phyloP scores from a whole-genome alignment of 2,797 vertebrate species.

The Neostethus bicornis region DNA sequence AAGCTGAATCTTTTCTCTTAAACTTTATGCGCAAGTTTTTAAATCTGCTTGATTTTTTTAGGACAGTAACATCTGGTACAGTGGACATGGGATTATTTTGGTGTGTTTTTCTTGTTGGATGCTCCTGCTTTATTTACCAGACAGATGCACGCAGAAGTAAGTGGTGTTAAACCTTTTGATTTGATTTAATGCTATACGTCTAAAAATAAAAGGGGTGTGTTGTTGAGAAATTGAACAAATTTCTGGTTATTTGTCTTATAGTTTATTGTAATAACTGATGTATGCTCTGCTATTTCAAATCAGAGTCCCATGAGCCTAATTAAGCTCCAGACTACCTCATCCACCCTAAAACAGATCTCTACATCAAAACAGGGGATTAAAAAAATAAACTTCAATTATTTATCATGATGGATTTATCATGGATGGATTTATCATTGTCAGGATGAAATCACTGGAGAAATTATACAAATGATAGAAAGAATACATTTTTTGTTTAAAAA shows the following conservation, averaged over 20 bases:
- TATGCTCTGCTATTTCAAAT: constrained; percentile 15
- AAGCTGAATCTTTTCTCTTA: background rate
- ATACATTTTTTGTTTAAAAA: no score
- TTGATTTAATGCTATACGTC: background rate
- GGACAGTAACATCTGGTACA: background rate
- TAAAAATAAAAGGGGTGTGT: background rate
- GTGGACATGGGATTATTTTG: constrained; percentile 69
- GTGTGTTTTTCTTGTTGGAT: constrained; percentile 50
- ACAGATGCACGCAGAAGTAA: constrained; percentile 83
- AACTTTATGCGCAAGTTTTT: background rate
- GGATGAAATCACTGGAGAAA: no score
- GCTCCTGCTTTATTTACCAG: constrained; percentile 60
- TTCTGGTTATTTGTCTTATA: background rate
- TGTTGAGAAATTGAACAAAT: background rate
- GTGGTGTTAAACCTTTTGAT: constrained; percentile 57
- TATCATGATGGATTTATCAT: no score
- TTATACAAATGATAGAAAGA: no score
- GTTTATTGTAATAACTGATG: constrained; percentile 1
- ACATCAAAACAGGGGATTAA: background rate
- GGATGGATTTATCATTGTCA: no score
- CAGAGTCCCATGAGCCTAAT: constrained; percentile 69
- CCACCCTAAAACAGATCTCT: background rate
- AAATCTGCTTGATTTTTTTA: background rate
- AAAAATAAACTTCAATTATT: background rate
- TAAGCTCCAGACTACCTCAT: constrained; percentile 27